Evolutionary conservation across 2,888 invertebrate species (phyloP), one percentile per base, ranked within the genome.

Genomic region (Atethmia centrago): DNA sequence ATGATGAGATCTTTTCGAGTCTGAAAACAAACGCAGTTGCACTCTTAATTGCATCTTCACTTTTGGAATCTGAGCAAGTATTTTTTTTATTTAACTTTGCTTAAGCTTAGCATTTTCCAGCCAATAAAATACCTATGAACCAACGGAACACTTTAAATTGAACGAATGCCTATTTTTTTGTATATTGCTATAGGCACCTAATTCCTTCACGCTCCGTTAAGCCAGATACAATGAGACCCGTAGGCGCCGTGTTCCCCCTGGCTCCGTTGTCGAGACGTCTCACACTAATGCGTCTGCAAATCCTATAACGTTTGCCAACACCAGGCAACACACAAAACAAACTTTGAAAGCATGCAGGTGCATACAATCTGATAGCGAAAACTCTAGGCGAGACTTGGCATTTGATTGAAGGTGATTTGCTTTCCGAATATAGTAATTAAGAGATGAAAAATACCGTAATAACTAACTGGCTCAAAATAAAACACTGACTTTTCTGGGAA

Each of bases 171-270:
- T 71, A 71, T 31, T 71, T 84, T 81, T 77, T 65, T 69, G 64
- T 16, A 12, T 66, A 45, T 62, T 70, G 56, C 47, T 66, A 51
- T 74, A 63, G 53, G 70, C 71, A 76, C 45, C 65, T 83, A 83
- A 83, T 82, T 75, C 72, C 78, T 83, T 86, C 64, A 79, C 80
- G 84, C 72, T 79, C 82, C 77, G 79, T 84, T 85, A 86, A 82
- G 73, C 71, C 84, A 66, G 55, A 75, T 80, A 80, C 87, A 85
- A 85, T 81, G 80, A 87, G 87, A 87, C 85, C 76, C 81, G 42
- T 40, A 83, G 87, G 87, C 87, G 87, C 85, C 87, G 66, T 73
- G 71, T 77, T 80, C 87, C 86, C 87, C 85, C 81, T 74, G 69
- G 79, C 67, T 74, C n/a, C 68, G 74, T 67, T 77, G 80, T 79